Conservation (phyloP, 2,888 invertebrate species). For the Calliphora vomitoria region DNA sequence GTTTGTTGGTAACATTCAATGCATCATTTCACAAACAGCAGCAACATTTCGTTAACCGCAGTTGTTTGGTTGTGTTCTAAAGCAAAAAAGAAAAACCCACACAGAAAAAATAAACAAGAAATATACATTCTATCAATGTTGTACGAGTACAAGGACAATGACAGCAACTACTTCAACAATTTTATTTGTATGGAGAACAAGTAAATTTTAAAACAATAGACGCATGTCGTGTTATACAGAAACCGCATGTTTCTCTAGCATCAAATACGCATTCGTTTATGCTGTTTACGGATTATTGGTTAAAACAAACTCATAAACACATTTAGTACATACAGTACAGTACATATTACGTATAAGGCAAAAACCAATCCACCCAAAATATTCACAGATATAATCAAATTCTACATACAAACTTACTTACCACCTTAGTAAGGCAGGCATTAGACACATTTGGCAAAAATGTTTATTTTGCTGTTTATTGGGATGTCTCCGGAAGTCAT, state of each 20-base stretch:
- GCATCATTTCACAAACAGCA: slow-evolving; percentile 61
- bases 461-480: slow-evolving; percentile 20
- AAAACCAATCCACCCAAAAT: background rate
- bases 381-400: background rate
- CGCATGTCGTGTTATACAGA: slow-evolving; percentile 70
- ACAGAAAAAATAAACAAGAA: slow-evolving; percentile 43
- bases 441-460: slow-evolving; percentile 21
- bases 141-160: slow-evolving; percentile 1
- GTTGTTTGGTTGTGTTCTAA: slow-evolving; percentile 59
- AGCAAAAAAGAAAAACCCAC: slow-evolving; percentile 16
- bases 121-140: slow-evolving; percentile 54
- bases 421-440: slow-evolving; percentile 6
- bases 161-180: slow-evolving; percentile 57
- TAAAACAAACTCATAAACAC: slow-evolving; percentile 44
- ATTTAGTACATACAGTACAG: background rate
- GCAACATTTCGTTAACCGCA: slow-evolving; percentile 66
- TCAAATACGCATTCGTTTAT: slow-evolving; percentile 70
- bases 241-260: slow-evolving; percentile 71
- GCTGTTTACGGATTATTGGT: slow-evolving; percentile 73
- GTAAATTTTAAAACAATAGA: slow-evolving; percentile 69
- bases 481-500: slow-evolving; percentile 5
- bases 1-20: slow-evolving; percentile 62
- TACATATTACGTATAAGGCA: background rate
- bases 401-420: background rate
- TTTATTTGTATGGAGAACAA: slow-evolving; percentile 64